Evolutionary conservation across 1,140 invertebrate species (phyloP).

Genomic region (Rhagoletis pomonella): DNA sequence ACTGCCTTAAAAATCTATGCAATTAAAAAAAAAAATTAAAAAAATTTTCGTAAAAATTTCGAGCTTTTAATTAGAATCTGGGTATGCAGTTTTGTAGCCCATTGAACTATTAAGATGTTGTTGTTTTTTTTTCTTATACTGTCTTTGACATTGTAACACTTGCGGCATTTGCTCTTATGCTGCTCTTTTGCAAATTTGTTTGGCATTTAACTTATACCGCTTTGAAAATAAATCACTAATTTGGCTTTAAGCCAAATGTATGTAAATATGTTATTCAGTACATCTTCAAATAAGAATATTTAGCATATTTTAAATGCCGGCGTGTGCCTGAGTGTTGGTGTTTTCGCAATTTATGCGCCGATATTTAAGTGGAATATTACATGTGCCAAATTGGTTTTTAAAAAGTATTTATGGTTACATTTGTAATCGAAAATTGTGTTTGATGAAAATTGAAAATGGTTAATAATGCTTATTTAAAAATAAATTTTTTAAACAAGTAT

Average conservation of each 20-base stretch:
- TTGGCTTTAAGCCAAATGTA: not conserved
- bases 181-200: not conserved
- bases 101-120: no score
- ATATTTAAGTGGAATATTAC: not conserved
- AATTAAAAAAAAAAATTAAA: no score
- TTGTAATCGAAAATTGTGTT: no score
- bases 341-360: not conserved
- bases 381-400: conserved; percentile 13
- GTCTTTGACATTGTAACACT: not conserved
- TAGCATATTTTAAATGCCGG: no score
- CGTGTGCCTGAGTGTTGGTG: not conserved
- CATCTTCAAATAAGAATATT: no score
- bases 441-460: no score
- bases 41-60: no score
- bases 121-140: not conserved
- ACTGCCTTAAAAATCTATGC: no score
- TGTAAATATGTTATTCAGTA: not conserved
- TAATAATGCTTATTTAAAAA: no score
- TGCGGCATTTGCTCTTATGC: not conserved
- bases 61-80: no score
- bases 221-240: not conserved
- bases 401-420: not conserved
- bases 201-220: not conserved
- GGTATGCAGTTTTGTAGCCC: no score
- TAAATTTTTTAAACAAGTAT: no score